Conservation (phyloP, 2,888 invertebrate species). For the Stegophylla sp. region DNA sequence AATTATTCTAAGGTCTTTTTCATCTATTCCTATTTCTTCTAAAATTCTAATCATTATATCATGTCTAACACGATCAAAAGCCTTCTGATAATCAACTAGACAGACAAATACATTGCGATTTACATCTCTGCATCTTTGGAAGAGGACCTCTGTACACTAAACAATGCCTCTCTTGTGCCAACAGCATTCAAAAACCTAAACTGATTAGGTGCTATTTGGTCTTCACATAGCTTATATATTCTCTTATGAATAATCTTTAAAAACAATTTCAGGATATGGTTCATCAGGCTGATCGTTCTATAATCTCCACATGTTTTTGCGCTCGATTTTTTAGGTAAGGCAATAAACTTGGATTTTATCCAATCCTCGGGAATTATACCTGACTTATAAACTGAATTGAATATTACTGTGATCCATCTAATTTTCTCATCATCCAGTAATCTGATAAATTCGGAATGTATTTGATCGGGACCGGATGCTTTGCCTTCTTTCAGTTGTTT, state of each 20-base stretch:
- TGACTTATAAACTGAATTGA: conserved; percentile 60
- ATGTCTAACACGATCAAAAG: conserved; percentile 61
- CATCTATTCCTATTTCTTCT: conserved; percentile 50
- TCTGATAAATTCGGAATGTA: conserved; percentile 60
- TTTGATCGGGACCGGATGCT: conserved; percentile 60
- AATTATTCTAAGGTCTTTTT: conserved; percentile 56
- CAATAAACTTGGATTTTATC: conserved; percentile 60
- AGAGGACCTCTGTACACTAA: conserved; percentile 50
- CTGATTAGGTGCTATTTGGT: conserved; percentile 60
- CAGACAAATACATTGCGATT: conserved; percentile 46
- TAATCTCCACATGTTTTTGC: conserved; percentile 60
- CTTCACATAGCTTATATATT: conserved; percentile 58
- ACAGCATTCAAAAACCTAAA: conserved; percentile 61
- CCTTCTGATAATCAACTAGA: conserved; percentile 61
- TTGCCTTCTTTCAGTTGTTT: conserved; percentile 60
- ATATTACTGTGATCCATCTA: conserved; percentile 55
- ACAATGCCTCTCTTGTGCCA: conserved; percentile 58
- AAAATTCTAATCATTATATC: conserved; percentile 60
- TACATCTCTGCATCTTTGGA: conserved; percentile 57
- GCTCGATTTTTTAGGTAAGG: conserved; percentile 60
- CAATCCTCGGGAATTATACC: conserved; percentile 60
- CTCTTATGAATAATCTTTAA: conserved; percentile 56
- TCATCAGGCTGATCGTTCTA: conserved; percentile 60
- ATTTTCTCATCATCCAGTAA: conserved; percentile 60
- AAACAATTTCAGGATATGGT: conserved; percentile 53